Percentiles rank a stretch among this genome's conserved stretches.
Conservation (phyloP, 1,140 invertebrate species). For the Drosophila nigromelanica region DNA sequence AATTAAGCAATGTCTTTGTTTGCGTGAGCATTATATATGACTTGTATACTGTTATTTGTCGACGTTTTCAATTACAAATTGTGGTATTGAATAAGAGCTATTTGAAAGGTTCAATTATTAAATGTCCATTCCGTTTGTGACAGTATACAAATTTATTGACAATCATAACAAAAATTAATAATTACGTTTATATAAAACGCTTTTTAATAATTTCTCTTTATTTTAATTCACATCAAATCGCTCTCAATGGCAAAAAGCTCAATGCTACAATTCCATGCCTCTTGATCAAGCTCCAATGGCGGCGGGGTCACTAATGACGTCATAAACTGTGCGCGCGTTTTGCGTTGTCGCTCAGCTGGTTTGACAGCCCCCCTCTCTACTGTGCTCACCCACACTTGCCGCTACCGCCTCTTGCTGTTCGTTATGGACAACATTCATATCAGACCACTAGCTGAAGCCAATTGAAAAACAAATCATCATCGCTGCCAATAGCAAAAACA, state of each 20-base stretch:
- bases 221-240: not conserved
- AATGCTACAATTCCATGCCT: slow-evolving; percentile 14
- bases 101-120: not conserved
- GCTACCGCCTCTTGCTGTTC: slow-evolving; percentile 33
- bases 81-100: too few relatives aligned
- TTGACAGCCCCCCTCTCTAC: slow-evolving; percentile 25
- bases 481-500: slow-evolving; percentile 28
- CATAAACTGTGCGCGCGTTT: slow-evolving; percentile 20
- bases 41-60: not conserved
- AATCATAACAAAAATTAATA: too few relatives aligned
- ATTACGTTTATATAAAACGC: not conserved
- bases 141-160: too few relatives aligned
- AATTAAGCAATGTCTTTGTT: not conserved
- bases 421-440: slow-evolving; percentile 45
- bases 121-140: not conserved
- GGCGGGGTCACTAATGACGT: slow-evolving; percentile 44
- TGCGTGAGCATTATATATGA: too few relatives aligned
- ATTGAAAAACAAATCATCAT: slow-evolving; percentile 40
- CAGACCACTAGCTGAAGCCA: slow-evolving; percentile 42
- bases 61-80: too few relatives aligned
- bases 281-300: slow-evolving; percentile 31
- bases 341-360: slow-evolving; percentile 47
- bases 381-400: slow-evolving; percentile 24
- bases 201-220: not conserved
- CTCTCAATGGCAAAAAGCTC: slow-evolving; percentile 13